Evolutionary conservation across 2,888 invertebrate species (phyloP), one percentile per base, ranked within the genome.

Genomic region (Nysson spinosus): DNA sequence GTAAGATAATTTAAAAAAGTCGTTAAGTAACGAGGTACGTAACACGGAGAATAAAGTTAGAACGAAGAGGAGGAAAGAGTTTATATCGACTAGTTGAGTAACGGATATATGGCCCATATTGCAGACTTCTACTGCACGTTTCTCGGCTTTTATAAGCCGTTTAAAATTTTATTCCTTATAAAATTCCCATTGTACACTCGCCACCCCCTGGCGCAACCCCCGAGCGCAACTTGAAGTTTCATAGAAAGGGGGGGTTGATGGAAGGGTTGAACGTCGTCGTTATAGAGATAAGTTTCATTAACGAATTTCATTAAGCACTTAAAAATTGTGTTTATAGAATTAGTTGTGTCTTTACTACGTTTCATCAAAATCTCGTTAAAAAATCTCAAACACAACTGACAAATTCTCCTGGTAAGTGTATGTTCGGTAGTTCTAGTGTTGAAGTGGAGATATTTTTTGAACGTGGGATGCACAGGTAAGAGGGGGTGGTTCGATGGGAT

Each of bases 111-210:
- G 72, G 67, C 60, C 71, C 72, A 68, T 78, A 78, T 82, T 78
- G 78, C 77, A 72, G 71, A 76, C 78, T 73, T 77, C 80, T 79
- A 83, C 79, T 76, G 75, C 79, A 72, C 78, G 78, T 75, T 78
- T 76, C 75, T 72, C 65, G 61, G 68, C 75, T 83, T 83, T 84
- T 83, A 83, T 80, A 83, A 78, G 82, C 71, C 77, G 80, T 77
- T 83, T 81, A 81, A 82, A 79, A 79, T 79, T 84, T 83, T 83
- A 84, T 83, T 81, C 75, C 71, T 80, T 83, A 79, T 82, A 79
- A 83, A 83, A 80, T 75, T 78, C 66, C 66, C 74, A 76, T 77
- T 68, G 74, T 37, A 30, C 22, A 42, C 47, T 37, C 51, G 24
- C 30, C 54, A 12, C 32, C 43, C 46, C n/a, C n/a, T n/a, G n/a